Percentiles rank a stretch among this genome's conserved stretches.
phyloP scores from a whole-genome alignment of 2,797 vertebrate genomes.

The Artibeus lituratus region DNA sequence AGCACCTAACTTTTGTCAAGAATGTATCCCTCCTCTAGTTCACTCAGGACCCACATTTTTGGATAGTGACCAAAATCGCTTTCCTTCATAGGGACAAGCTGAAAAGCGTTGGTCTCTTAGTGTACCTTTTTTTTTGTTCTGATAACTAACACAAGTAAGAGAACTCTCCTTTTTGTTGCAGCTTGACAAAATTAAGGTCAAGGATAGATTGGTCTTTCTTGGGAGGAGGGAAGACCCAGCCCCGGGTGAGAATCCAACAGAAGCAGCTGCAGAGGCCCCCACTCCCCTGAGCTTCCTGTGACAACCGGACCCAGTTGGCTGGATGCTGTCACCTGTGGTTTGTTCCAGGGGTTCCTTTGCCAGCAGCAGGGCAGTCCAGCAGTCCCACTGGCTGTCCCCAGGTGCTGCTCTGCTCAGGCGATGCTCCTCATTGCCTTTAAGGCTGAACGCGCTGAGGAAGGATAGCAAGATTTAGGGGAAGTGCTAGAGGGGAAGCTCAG shows the following conservation, averaged over 20 bases:
- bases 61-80: not conserved
- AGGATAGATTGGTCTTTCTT: not conserved
- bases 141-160: not conserved
- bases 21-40: not conserved
- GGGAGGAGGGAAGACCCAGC: not conserved
- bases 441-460: not conserved
- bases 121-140: not conserved
- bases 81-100: not conserved
- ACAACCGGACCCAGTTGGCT: not conserved
- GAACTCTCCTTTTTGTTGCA: not conserved
- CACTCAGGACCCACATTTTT: not conserved
- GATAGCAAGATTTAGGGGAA: not conserved
- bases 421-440: not conserved
- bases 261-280: not conserved
- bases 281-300: not conserved
- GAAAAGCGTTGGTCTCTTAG: not conserved
- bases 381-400: not conserved
- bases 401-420: not conserved
- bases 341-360: not conserved
- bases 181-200: not conserved
- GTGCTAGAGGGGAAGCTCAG: not conserved
- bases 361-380: not conserved
- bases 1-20: not conserved
- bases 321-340: not conserved
- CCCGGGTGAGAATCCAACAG: not conserved